Base-by-base conservation (phyloP, 1,140 invertebrate genomes). In the Drosophila truncata region DNA sequence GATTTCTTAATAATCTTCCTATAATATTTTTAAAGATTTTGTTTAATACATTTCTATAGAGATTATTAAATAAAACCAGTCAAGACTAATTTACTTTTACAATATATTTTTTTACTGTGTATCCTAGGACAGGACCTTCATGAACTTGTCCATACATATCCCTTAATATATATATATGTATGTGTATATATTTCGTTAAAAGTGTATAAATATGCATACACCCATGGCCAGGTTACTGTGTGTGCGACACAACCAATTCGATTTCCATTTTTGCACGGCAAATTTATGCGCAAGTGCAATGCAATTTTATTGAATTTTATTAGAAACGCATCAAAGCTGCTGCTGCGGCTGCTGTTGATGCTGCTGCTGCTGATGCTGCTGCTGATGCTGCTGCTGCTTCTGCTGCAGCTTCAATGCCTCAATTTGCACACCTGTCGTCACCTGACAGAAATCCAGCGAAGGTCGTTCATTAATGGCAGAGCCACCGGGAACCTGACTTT, bases 301-400 rank as follows among this genome's bases (percentile, higher is more conserved):
- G 69, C 69, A 71, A 71, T 72, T 72, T 71, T 71, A 72, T 59
- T 72, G 69, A 72, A 72, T 72, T 72, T 72, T 65, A 72, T 72
- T 72, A 72, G 66, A 72, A 72, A 59, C 35, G 65, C 69, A 72
- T 72, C 65, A 71, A 49, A 37, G 69, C 65, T 49, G 50, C 65
- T 71, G 64, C 31, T 37, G 60, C 9, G 27, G 37, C 18, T 23
- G 35, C 18, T 54, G 49, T 3, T 16, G 37, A 3, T 41, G 16
- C 9, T 42, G 18, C 41, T 18, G 27, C 14, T n/a, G 23, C 57
- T 60, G 37, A 8, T 5, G 50, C 39, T 44, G 46, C 10, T 44
- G 29, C 16, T 44, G 37, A 16, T 57, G 54, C 7, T 46, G 42
- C 13, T 23, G 41, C 41, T 23, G 14, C 3, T 46, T 20, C 4